A percentile compares a stretch with the other conserved stretches of the same genome.
Evolutionary conservation across 2,888 invertebrate species (phyloP).

Genomic region (Pasiphila rectangulata): DNA sequence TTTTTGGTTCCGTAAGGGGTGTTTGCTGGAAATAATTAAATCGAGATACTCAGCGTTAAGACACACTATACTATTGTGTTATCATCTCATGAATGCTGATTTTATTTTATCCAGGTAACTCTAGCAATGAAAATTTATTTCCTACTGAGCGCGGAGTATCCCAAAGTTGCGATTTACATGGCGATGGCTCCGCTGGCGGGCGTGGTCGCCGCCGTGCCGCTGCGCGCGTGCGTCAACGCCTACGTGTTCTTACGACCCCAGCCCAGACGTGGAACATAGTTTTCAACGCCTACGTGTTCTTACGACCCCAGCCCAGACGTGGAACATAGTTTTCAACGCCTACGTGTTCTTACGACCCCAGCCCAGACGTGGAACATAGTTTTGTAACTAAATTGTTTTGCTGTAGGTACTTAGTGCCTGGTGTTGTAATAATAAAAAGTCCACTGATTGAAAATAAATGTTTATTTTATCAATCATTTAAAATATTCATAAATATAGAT

Average conservation of each 20-base stretch:
- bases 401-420: neutral
- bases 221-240: conserved; percentile 54
- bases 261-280: conserved; percentile 31
- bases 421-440: conserved; percentile 37
- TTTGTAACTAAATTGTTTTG: conserved; percentile 4
- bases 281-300: conserved; percentile 47
- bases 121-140: conserved; percentile 44
- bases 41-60: no score
- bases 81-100: no score
- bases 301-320: conserved; percentile 36
- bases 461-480: conserved; percentile 79
- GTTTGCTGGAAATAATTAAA: no score
- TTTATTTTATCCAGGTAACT: conserved; percentile 41
- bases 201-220: conserved; percentile 47
- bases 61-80: no score
- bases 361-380: conserved; percentile 31
- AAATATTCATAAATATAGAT: conserved; percentile 77
- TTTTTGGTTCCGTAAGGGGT: no score
- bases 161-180: conserved; percentile 36
- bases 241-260: conserved; percentile 42
- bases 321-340: conserved; percentile 42
- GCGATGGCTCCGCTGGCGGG: conserved; percentile 46
- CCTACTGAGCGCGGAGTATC: conserved; percentile 48
- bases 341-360: conserved; percentile 42
- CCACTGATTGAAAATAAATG: conserved; percentile 72